Base-by-base conservation (phyloP, 2,113 vertebrate species). In the Trogon melanurus region DNA sequence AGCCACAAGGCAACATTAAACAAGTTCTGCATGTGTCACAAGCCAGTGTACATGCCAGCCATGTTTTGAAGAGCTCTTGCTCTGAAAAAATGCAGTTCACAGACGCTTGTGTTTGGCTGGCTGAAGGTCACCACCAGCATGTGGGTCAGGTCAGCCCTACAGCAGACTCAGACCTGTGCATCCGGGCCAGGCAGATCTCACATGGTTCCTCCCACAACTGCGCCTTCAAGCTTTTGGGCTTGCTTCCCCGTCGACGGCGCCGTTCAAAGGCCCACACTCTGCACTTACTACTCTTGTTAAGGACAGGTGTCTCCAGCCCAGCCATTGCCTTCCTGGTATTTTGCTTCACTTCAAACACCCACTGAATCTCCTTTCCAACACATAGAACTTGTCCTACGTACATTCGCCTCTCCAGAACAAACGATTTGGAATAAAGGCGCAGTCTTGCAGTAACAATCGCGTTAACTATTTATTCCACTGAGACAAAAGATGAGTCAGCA, bases 401-500 rank as follows among this genome's bases (percentile, higher is more conserved):
- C 38, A 19, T 64, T 92, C 76, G 92, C 88, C 62, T 65, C 85
- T 91, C 50, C 65, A 82, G 70, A 89, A 45, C 69, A 90, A 96
- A 88, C 1, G 0, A 60, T 56, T 15, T 34, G 73, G 79, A 94
- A 84, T 53, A 88, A 79, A 93, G 76, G 79, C 67, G 90, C 47
- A 70, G 82, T 69, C 88, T 93, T 74, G 57, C 92, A 79, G 74
- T 5, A 96, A 91, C 73, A 94, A 95, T 79, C 7, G 1, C 5
- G 4, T 96, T 93, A 92, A 94, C 86, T 85, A 90, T 81, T 93
- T 88, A 92, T 91, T 91, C 88, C 4, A 1, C 81, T 44, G 73
- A 89, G 69, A 88, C 61, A 84, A 65, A 58, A 30, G 16, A 81
- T 82, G 47, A 92, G 60, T 72, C 90, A 94, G 76, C 80, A 82